phyloP scores from a whole-genome alignment of 2,888 invertebrate genomes.

The Trissolcus japonicus region DNA sequence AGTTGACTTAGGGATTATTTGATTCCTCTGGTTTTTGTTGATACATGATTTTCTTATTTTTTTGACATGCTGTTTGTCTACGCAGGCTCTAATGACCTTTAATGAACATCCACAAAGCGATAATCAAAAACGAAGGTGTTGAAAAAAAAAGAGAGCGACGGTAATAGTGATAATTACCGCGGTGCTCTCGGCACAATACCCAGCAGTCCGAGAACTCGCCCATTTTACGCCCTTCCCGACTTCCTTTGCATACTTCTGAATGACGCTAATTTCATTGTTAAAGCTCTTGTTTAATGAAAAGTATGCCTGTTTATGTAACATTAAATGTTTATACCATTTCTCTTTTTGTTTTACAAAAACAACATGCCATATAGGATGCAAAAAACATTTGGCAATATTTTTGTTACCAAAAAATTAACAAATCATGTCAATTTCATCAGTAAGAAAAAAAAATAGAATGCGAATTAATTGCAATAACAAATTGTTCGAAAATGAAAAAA shows the following conservation, averaged over 20 bases:
- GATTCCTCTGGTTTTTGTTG: conserved; percentile 5
- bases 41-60: conserved; percentile 6
- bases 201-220: conserved; percentile 31
- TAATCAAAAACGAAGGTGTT: conserved; percentile 53
- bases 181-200: conserved; percentile 30
- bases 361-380: too few species aligned
- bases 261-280: conserved; percentile 32
- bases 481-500: too few species aligned
- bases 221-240: conserved; percentile 23
- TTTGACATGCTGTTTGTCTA: background rate
- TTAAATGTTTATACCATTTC: background rate
- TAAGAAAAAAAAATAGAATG: background rate
- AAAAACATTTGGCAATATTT: too few species aligned
- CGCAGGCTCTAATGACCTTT: conserved; percentile 24
- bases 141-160: conserved; percentile 47
- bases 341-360: too few species aligned
- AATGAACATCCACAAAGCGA: conserved; percentile 40
- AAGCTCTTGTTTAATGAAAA: conserved; percentile 24
- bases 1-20: too few species aligned
- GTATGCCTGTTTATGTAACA: background rate
- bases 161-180: conserved; percentile 47
- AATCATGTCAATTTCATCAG: too few species aligned
- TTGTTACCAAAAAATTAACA: too few species aligned
- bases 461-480: too few species aligned
- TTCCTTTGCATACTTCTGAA: conserved; percentile 29